These are phyloP conservation scores for Steinernema carpocapsae DNA, from an alignment of 2,888 invertebrate genomes.

Conservation along the genomic window DNA sequence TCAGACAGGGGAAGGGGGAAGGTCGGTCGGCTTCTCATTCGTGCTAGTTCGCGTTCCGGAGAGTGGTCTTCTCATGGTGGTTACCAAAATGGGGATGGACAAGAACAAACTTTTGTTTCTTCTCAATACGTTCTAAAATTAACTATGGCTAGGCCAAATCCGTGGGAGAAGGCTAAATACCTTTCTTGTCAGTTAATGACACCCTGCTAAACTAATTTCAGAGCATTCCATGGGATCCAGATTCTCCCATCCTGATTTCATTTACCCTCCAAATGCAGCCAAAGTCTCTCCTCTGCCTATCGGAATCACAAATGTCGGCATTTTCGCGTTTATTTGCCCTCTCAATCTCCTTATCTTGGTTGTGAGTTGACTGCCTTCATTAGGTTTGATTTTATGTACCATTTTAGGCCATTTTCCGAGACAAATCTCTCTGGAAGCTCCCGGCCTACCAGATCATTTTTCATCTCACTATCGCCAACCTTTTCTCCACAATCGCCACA, in stretches of 20 bases:
- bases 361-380: background rate
- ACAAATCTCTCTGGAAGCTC: conserved; percentile 8
- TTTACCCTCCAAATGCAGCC: background rate
- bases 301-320: background rate
- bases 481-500: conserved; percentile 6
- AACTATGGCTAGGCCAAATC: background rate
- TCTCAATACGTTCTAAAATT: background rate
- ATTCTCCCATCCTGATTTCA: background rate
- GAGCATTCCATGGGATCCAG: background rate
- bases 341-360: background rate
- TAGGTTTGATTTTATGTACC: background rate
- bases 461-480: background rate
- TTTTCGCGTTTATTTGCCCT: background rate
- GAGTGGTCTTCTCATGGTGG: too few relatives aligned
- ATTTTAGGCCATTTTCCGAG: background rate
- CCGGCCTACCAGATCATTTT: conserved; percentile 15
- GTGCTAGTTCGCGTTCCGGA: too few relatives aligned
- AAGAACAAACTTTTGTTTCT: too few relatives aligned
- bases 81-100: too few relatives aligned
- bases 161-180: background rate
- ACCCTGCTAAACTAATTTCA: background rate
- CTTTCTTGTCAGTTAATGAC: background rate
- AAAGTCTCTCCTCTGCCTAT: background rate
- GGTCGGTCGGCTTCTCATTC: too few relatives aligned
- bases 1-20: too few relatives aligned